These are phyloP conservation scores for Entomobrya proxima DNA, from an alignment of 2,888 invertebrate species.

Conservation along the genomic window DNA sequence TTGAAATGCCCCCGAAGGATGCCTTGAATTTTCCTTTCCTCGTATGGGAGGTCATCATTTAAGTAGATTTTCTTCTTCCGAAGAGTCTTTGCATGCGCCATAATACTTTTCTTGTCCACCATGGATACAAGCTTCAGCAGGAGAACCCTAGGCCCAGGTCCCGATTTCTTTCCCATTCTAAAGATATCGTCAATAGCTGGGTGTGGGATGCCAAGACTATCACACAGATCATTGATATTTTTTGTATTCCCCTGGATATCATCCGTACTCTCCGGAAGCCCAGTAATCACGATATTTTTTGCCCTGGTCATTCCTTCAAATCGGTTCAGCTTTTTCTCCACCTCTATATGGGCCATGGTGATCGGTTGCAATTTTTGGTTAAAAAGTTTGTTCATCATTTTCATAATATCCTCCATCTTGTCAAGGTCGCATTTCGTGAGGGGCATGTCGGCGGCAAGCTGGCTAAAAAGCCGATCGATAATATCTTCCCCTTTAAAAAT, in stretches of 20 bases:
- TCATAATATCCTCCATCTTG: neutral
- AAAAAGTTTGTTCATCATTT: neutral
- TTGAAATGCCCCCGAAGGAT: neutral
- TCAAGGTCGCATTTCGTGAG: neutral
- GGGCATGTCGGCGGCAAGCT: neutral
- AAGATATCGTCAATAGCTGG: neutral
- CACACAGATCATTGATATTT: neutral
- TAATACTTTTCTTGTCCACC: neutral
- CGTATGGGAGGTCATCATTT: neutral
- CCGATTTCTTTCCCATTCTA: neutral
- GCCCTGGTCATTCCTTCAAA: neutral
- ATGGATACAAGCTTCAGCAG: neutral
- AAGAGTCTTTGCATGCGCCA: neutral
- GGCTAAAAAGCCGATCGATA: neutral
- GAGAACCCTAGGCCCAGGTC: neutral
- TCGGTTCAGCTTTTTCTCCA: neutral
- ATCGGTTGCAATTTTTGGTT: neutral
- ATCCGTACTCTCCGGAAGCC: neutral
- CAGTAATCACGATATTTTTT: neutral
- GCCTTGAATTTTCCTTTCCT: neutral
- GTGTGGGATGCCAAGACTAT: neutral
- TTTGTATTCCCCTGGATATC: neutral
- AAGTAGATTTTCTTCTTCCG: slow-evolving; percentile 25
- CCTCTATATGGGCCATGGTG: too few relatives aligned
- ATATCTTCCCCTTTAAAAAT: neutral